Evolutionary conservation across 2,888 invertebrate species (phyloP), one percentile per base, ranked within the genome.

Genomic region (Aspidiotus rigidus): DNA sequence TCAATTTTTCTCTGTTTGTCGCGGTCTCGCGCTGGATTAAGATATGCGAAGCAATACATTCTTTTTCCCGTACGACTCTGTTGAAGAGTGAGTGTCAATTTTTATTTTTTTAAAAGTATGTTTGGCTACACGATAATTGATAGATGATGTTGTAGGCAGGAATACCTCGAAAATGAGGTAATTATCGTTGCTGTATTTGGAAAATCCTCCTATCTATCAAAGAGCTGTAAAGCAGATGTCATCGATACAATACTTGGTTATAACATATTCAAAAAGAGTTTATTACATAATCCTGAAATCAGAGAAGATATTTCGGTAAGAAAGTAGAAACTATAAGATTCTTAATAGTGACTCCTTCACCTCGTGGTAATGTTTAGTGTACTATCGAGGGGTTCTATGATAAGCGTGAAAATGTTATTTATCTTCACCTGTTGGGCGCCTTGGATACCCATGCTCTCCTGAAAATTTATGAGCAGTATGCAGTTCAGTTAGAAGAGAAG

Each of bases 161-260:
- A 66, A 66, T 44, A 28, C 13, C 59, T 66, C 13, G 17, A 28
- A 10, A 70, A 70, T 49, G 69, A 69, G 74, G 83, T 87, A 49
- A 83, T 88, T 8, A 82, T 88, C 2, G 84, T 89, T 10, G 86
- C 88, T 10, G 80, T 89, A 28, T 84, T 89, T 74, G 89, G 88
- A 10, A 88, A 88, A 78, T 85, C 86, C 40, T 81, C 84, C 0
- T 84, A 83, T 75, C 81, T 83, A 74, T 81, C 84, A 55, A 78
- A 77, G 74, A 84, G 85, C 71, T 83, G 86, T 75, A 88, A 88
- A 80, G 81, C 85, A 61, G 83, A 84, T 73, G 81, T 83, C 60
- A 78, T 86, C 59, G 78, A 84, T 59, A 77, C 81, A 67, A 77
- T 81, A 71, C 80, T 81, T 70, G 78, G 81, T 11, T 73, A 73